phyloP scores from a whole-genome alignment of 2,797 vertebrate species.

The Sternotherus odoratus region DNA sequence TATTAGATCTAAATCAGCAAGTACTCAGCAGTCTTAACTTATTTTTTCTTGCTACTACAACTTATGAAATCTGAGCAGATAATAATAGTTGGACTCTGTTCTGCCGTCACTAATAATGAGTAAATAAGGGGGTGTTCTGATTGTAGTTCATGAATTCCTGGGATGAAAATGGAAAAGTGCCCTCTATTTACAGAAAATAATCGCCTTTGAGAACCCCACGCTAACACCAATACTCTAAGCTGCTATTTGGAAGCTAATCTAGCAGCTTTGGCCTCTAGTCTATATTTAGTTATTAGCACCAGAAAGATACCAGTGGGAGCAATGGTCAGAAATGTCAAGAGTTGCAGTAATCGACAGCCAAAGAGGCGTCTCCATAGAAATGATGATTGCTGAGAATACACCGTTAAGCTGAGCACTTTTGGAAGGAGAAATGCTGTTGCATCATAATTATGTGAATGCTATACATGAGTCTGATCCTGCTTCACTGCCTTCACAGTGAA shows the following conservation, averaged over 20 bases:
- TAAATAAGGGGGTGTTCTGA: background rate
- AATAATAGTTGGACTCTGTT: background rate
- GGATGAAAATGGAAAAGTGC: background rate
- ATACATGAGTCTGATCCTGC: background rate
- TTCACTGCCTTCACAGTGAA: background rate
- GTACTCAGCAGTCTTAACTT: background rate
- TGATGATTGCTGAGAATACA: background rate
- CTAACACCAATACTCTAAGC: background rate
- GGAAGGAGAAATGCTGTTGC: background rate
- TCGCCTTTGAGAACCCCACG: background rate
- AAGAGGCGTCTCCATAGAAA: background rate
- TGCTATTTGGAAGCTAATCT: background rate
- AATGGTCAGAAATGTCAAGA: background rate
- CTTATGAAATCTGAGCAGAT: background rate
- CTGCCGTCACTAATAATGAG: background rate
- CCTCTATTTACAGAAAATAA: background rate
- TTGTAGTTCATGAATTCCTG: background rate
- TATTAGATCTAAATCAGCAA: background rate
- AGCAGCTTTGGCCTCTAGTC: background rate
- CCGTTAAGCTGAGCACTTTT: background rate
- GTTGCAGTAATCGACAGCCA: background rate
- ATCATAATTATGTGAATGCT: background rate
- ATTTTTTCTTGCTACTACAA: slow-evolving; percentile 1
- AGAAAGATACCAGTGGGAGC: background rate
- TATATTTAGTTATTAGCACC: background rate